Base-by-base conservation (phyloP, 2,797 vertebrate species). In the Tolypeutes matacus region DNA sequence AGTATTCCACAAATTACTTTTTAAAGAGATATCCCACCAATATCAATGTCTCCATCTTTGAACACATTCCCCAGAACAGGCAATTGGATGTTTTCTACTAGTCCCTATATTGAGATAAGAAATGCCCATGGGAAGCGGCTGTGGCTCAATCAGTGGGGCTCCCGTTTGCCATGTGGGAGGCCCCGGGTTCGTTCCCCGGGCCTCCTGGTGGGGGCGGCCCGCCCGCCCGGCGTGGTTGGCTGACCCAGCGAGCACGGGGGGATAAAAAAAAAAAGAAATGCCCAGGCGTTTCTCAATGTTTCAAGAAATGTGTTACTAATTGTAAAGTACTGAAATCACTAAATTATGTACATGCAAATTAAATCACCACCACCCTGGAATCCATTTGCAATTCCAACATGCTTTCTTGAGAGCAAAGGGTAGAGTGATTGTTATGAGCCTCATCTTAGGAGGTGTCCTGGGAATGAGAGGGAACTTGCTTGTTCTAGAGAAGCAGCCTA, bases 321-420 rank as follows among this genome's bases (percentile, higher is more conserved):
- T 81, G 86, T 89, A 83, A 93, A 67, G 39, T 89, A n/a, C 86
- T 64, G 23, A 91, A 60, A 89, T 73, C 42, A 51, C 86, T 86
- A 95, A 93, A 80, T 93, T 94, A 91, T 93, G 95, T 94, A 70
- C 78, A 95, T 90, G 88, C 31, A 95, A 86, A 85, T 88, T 81
- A 91, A 53, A 72, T 86, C 94, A 92, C 31, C 65, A 51, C n/a
- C 51, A 36, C 56, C 72, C n/a, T 36, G 58, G 85, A 80, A 46
- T 81, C 60, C 42, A 56, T 67, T 83, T 97, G 83, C 76, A 85
- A 62, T 73, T 82, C 42, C 69, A 72, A 14, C 0, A 0, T 69
- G 80, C 58, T 93, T 89, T 94, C 88, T 91, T 53, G 29, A 86
- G 75, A 94, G 70, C 36, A 56, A 93, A 10, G 8, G 49, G 12